Percentiles rank a stretch among this genome's conserved stretches.
Conservation (phyloP, 1,140 invertebrate species). For the Colletes latitarsis region DNA sequence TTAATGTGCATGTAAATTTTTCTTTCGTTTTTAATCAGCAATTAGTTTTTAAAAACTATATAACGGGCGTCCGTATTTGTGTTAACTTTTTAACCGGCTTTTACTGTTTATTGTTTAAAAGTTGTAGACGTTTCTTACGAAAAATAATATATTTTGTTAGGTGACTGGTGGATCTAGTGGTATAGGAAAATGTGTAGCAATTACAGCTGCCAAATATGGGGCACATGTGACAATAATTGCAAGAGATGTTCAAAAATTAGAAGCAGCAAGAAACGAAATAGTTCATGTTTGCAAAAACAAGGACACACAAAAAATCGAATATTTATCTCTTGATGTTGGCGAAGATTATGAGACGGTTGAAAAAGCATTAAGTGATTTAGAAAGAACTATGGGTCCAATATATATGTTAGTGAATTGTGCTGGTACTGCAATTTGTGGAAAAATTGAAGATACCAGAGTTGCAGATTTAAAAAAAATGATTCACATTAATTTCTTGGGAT, state of each 20-base stretch:
- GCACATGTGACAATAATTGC: conserved; percentile 95
- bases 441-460: conserved; percentile 90
- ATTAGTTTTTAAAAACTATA: background rate
- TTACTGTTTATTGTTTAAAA: background rate
- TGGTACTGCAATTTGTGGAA: conserved; percentile 89
- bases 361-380: conserved; percentile 83
- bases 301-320: conserved; percentile 85
- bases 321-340: conserved; percentile 88
- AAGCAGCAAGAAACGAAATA: conserved; percentile 79
- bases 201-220: conserved; percentile 88
- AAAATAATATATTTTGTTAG: conserved; percentile 43
- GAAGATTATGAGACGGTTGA: conserved; percentile 84
- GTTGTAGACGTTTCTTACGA: background rate
- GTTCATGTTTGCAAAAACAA: conserved; percentile 66
- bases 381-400: conserved; percentile 87
- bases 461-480: conserved; percentile 87
- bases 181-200: conserved; percentile 93
- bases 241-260: conserved; percentile 87
- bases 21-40: background rate
- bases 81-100: background rate
- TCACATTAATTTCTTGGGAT: conserved; percentile 88
- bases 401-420: conserved; percentile 96
- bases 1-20: background rate
- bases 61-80: background rate
- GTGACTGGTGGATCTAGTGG: conserved; percentile 98